Base-by-base conservation (phyloP, 2,113 vertebrate genomes). In the Ptychochromis oligacanthus region DNA sequence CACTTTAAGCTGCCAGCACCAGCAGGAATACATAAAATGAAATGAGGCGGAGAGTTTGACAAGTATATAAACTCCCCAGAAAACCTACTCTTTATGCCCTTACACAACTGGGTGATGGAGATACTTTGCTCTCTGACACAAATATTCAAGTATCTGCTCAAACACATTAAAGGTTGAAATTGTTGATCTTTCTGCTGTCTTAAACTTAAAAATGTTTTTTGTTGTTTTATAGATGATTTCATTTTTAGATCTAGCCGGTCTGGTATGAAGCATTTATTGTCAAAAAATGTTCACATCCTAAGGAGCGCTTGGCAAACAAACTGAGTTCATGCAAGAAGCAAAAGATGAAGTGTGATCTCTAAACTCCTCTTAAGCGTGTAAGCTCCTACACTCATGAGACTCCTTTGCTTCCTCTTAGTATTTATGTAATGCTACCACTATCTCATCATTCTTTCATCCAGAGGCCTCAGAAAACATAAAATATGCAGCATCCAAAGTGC, bases 21-120 rank as follows among this genome's bases (percentile, higher is more conserved):
- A 60, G 81, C 64, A 89, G 64, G 74, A 90, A 89, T 80, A 90
- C 75, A 94, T 92, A 81, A 93, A 92, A 79, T 72, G 67, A 88
- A 92, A 93, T 91, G 88, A 93, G 83, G 77, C 79, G n/a, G 57
- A 84, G 87, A 88, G 72, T 79, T 40, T 22, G 86, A 88, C 89
- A 90, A 92, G 85, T 88, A 61, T 84, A 90, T 86, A 64, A 91
- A 87, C 74, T 75, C 80, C 77, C 56, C 59, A 82, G 77, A 87
- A 82, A 70, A 78, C 60, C 58, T 5, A 18, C 31, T 26, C 57
- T 78, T 82, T 52, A 84, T 59, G 75, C 65, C 54, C 75, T 72
- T 75, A 77, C 55, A 34, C 81, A 77, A 26, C 34, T 80, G 55
- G 31, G 43, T 38, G 8, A 24, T 17, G 36, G 15, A 84, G 80